Percentiles rank a stretch among this genome's conserved stretches.
Conservation (phyloP, 2,888 invertebrate species). For the Drosophila dives region DNA sequence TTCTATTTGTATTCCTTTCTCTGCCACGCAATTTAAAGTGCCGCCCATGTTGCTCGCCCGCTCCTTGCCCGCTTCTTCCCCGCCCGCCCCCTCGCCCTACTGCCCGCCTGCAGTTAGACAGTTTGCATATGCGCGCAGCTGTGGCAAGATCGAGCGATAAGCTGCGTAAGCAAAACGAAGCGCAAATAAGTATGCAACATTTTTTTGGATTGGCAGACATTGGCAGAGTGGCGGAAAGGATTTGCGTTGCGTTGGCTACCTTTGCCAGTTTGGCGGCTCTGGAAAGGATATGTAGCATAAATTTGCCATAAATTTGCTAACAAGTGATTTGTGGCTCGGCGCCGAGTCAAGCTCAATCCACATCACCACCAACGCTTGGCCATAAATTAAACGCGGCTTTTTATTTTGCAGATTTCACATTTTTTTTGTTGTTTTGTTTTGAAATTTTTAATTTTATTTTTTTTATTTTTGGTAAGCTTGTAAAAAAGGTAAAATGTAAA, state of each 20-base stretch:
- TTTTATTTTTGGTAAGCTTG: slow-evolving; percentile 14
- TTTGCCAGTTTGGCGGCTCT: slow-evolving; percentile 41
- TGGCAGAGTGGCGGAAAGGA: slow-evolving; percentile 20
- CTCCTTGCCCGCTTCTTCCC: neutral
- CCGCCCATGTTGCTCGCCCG: too few relatives aligned
- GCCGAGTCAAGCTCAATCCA: slow-evolving; percentile 4
- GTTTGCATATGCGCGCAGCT: slow-evolving; percentile 62
- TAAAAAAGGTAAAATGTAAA: slow-evolving; percentile 79
- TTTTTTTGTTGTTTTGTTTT: slow-evolving; percentile 9
- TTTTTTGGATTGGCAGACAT: slow-evolving; percentile 47
- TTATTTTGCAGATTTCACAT: slow-evolving; percentile 58
- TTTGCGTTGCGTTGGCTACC: slow-evolving; percentile 36
- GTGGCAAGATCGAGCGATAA: slow-evolving; percentile 64
- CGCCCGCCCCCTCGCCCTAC: neutral
- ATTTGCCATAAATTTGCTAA: slow-evolving; percentile 81
- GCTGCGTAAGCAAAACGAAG: slow-evolving; percentile 50
- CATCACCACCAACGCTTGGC: slow-evolving; percentile 34
- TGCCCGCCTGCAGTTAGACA: slow-evolving; percentile 41
- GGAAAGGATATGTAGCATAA: slow-evolving; percentile 76
- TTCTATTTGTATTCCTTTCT: slow-evolving; percentile 17
- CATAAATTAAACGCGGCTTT: slow-evolving; percentile 75
- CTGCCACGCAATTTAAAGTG: slow-evolving; percentile 25
- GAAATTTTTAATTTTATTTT: slow-evolving; percentile 4
- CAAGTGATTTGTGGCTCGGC: slow-evolving; percentile 79
- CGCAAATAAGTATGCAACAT: slow-evolving; percentile 57